phyloP scores from a whole-genome alignment of 2,888 invertebrate species.

The Thera obeliscata region DNA sequence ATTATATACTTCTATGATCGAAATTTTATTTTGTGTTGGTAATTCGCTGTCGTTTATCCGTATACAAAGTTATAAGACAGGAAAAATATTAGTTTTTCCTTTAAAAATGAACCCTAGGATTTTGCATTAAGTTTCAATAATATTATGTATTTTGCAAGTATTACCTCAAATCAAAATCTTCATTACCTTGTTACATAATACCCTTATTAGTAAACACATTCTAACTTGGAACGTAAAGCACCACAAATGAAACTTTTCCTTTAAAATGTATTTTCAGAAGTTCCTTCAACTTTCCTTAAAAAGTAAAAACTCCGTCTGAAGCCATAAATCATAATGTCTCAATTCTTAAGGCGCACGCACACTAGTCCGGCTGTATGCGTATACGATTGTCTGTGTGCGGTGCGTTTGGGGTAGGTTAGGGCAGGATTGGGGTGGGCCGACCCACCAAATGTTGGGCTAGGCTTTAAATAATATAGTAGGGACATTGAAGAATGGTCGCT shows the following conservation, averaged over 20 bases:
- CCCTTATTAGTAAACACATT: background rate
- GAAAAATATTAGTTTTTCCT: constrained; percentile 19
- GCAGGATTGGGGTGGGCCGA: constrained; percentile 75
- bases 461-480: constrained; percentile 69
- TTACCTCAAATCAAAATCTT: background rate
- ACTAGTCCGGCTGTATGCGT: constrained; percentile 36
- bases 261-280: constrained; percentile 17
- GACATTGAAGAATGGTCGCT: constrained; percentile 50
- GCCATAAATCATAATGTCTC: constrained; percentile 38
- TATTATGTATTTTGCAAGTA: background rate
- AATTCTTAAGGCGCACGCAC: constrained; percentile 38
- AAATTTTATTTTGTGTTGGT: background rate
- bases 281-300: constrained; percentile 14
- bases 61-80: constrained; percentile 6
- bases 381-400: constrained; percentile 31
- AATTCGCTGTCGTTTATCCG: background rate
- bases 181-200: background rate
- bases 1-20: no score
- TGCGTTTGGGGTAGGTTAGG: constrained; percentile 78
- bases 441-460: constrained; percentile 78
- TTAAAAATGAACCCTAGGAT: constrained; percentile 5
- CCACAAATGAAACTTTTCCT: background rate
- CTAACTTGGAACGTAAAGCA: background rate
- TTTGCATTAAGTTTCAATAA: background rate
- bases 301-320: constrained; percentile 22